Evolutionary conservation across 2,113 vertebrate species (phyloP).

Genomic region (Platysteira castanea): DNA sequence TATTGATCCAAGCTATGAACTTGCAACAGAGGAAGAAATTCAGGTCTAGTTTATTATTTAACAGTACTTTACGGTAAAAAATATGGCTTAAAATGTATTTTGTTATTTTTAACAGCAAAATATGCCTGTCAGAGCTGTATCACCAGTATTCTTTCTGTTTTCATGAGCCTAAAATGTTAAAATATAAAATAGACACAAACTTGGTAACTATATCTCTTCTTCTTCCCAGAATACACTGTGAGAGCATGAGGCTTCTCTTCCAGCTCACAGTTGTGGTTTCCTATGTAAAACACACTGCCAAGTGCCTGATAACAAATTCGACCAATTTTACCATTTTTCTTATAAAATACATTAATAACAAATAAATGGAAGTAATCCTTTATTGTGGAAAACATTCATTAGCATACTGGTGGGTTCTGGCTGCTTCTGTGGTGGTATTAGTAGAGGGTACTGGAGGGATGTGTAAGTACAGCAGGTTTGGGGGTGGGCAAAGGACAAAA

Average conservation of each 20-base stretch:
- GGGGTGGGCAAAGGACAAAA: neutral
- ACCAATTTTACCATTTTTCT: neutral
- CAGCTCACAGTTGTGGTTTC: neutral
- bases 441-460: neutral
- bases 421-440: neutral
- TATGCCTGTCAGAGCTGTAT: neutral
- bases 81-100: neutral
- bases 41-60: slow-evolving; percentile 67
- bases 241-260: neutral
- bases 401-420: neutral
- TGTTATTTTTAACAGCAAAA: neutral
- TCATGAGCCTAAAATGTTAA: neutral
- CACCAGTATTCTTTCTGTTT: neutral
- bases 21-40: slow-evolving; percentile 77
- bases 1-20: slow-evolving; percentile 54
- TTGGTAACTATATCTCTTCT: neutral
- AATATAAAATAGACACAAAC: neutral
- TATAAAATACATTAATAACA: neutral
- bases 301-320: neutral
- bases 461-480: neutral
- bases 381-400: neutral
- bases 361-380: neutral
- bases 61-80: neutral
- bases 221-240: neutral
- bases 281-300: neutral